Percentiles rank a stretch among this genome's conserved stretches.
phyloP scores from a whole-genome alignment of 2,888 invertebrate species.

The Pegoplata infirma region DNA sequence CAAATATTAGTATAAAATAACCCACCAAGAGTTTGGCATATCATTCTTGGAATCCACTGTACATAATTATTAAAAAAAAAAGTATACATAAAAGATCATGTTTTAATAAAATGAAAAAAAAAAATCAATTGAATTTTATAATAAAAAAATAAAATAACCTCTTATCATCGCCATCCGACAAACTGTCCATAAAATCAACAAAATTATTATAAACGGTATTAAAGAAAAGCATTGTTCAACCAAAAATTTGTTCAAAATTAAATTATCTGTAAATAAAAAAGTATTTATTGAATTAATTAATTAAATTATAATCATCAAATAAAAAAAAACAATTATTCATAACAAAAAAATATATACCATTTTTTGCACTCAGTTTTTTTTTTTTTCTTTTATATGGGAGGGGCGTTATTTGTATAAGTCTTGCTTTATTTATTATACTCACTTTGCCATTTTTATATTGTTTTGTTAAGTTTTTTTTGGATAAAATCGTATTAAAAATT shows the following conservation, averaged over 20 bases:
- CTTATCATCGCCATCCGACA: constrained; percentile 52
- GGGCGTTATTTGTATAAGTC: constrained; percentile 21
- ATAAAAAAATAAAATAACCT: constrained; percentile 49
- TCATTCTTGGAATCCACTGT: too few relatives aligned
- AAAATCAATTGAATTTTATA: constrained; percentile 50
- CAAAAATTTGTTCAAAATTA: too few relatives aligned
- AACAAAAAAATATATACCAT: constrained; percentile 34
- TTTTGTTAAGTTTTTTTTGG: background rate
- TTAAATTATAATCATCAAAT: constrained; percentile 14
- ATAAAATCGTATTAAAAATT: background rate
- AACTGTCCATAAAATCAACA: constrained; percentile 55
- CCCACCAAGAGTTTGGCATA: too few relatives aligned
- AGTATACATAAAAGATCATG: background rate
- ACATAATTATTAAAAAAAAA: too few relatives aligned
- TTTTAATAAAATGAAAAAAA: background rate
- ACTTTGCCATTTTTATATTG: constrained; percentile 54
- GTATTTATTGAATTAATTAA: background rate
- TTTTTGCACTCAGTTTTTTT: background rate
- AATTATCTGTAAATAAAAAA: constrained; percentile 52
- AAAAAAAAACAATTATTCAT: constrained; percentile 6
- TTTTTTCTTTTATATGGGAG: constrained; percentile 16
- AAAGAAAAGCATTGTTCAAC: constrained; percentile 49
- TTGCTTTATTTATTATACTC: constrained; percentile 18
- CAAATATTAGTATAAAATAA: too few relatives aligned
- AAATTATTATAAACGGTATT: constrained; percentile 51